phyloP scores from a whole-genome alignment of 2,797 vertebrate species.

The Cossypha heuglini region DNA sequence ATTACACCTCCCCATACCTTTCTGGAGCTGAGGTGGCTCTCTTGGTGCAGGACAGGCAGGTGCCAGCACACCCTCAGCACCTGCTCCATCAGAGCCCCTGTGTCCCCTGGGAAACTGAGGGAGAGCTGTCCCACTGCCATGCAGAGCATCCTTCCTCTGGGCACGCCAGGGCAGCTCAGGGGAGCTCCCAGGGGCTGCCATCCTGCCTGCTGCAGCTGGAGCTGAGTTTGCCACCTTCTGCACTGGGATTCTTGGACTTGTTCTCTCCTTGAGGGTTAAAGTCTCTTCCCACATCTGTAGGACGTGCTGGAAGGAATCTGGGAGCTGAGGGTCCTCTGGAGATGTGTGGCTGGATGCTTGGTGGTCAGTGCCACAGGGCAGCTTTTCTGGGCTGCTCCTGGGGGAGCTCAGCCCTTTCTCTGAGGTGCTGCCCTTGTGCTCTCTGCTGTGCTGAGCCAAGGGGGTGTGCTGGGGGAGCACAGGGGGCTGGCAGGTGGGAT shows the following conservation, averaged over 20 bases:
- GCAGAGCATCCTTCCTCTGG: not conserved
- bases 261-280: not conserved
- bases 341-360: not conserved
- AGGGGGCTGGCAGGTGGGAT: not conserved
- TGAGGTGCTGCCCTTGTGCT: rapidly evolving
- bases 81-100: not conserved
- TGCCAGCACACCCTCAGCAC: not conserved
- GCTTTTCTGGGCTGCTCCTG: not conserved
- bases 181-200: not conserved
- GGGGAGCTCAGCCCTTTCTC: not conserved
- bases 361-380: not conserved
- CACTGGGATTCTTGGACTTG: not conserved
- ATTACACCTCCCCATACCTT: not conserved
- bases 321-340: not conserved
- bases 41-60: not conserved
- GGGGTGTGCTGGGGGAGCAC: not conserved
- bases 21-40: not conserved
- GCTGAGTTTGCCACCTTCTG: not conserved
- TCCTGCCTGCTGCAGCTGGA: not conserved
- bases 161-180: not conserved
- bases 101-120: not conserved
- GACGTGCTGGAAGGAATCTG: conserved; percentile 40
- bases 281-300: conserved; percentile 69
- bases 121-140: rapidly evolving
- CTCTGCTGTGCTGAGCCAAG: not conserved